Conservation (phyloP, 2,113 vertebrate species). For the Atherinomorus stipes region DNA sequence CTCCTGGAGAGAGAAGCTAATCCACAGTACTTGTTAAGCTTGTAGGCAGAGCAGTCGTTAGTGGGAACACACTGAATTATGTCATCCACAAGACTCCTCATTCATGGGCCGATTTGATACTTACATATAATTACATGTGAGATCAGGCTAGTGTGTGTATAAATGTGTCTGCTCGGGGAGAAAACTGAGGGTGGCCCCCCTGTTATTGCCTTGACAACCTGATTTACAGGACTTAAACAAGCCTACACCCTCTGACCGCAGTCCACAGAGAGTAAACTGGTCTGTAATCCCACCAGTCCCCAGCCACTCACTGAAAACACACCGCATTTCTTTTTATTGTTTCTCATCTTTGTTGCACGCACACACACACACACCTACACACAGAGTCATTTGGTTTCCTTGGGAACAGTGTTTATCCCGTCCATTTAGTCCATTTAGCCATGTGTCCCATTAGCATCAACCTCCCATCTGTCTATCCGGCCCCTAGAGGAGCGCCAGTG, state of each 20-base stretch:
- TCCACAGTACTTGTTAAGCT: too few species aligned
- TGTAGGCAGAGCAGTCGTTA: too few species aligned
- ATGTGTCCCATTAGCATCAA: slow-evolving; percentile 69
- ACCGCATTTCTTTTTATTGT: slow-evolving; percentile 12
- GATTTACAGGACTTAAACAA: slow-evolving; percentile 65
- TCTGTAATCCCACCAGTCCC: slow-evolving; percentile 4
- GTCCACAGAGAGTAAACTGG: background rate
- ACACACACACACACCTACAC: slow-evolving; percentile 7
- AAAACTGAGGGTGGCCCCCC: slow-evolving; percentile 39
- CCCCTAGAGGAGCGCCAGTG: slow-evolving; percentile 44
- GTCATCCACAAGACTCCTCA: too few species aligned
- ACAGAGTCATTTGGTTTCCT: slow-evolving; percentile 54
- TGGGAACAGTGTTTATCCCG: slow-evolving; percentile 66
- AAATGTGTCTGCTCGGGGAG: slow-evolving; percentile 12
- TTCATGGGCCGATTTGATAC: too few species aligned
- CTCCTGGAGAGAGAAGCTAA: too few species aligned
- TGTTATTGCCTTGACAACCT: slow-evolving; percentile 36
- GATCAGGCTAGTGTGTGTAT: slow-evolving; percentile 7
- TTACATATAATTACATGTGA: background rate
- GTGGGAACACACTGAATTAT: too few species aligned
- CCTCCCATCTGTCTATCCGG: slow-evolving; percentile 71
- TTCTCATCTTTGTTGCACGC: background rate
- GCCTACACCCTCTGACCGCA: slow-evolving; percentile 33
- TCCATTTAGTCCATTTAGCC: slow-evolving; percentile 74
- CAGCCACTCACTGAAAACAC: slow-evolving; percentile 12